Percentiles rank a stretch among this genome's conserved stretches.
Conservation (phyloP, 1,140 invertebrate species). For the Drosophila arawakana region DNA sequence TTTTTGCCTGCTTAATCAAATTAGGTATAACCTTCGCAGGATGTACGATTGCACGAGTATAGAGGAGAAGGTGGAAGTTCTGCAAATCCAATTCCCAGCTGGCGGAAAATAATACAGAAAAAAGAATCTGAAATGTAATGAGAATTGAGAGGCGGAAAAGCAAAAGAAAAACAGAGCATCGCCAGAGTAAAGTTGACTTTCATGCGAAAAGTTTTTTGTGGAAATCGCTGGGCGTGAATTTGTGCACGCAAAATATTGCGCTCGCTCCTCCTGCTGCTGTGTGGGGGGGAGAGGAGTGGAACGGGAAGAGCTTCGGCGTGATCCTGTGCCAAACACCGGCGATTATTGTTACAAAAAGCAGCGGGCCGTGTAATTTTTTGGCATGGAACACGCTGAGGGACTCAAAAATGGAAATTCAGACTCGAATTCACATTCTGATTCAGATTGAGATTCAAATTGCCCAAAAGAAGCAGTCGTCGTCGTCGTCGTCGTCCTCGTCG, state of each 20-base stretch:
- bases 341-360: conserved; percentile 81
- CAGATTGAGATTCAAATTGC: conserved; percentile 77
- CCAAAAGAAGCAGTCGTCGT: conserved; percentile 52
- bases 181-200: conserved; percentile 65
- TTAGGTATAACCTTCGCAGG: conserved; percentile 49
- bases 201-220: conserved; percentile 75
- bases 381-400: conserved; percentile 42
- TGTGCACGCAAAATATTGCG: conserved; percentile 20
- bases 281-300: neutral
- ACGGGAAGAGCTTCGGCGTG: conserved; percentile 3
- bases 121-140: conserved; percentile 47
- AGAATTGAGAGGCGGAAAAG: conserved; percentile 39
- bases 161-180: conserved; percentile 46
- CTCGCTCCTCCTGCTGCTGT: neutral
- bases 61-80: conserved; percentile 29
- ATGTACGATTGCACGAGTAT: conserved; percentile 17
- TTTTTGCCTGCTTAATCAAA: conserved; percentile 69
- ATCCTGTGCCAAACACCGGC: conserved; percentile 71
- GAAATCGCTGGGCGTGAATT: conserved; percentile 61
- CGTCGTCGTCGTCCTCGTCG: conserved; percentile 9
- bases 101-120: conserved; percentile 73
- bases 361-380: conserved; percentile 74
- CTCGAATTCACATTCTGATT: conserved; percentile 46
- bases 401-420: conserved; percentile 65
- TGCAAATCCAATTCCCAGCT: conserved; percentile 63